phyloP scores from a whole-genome alignment of 2,797 vertebrate species.

The Acanthornis magna region DNA sequence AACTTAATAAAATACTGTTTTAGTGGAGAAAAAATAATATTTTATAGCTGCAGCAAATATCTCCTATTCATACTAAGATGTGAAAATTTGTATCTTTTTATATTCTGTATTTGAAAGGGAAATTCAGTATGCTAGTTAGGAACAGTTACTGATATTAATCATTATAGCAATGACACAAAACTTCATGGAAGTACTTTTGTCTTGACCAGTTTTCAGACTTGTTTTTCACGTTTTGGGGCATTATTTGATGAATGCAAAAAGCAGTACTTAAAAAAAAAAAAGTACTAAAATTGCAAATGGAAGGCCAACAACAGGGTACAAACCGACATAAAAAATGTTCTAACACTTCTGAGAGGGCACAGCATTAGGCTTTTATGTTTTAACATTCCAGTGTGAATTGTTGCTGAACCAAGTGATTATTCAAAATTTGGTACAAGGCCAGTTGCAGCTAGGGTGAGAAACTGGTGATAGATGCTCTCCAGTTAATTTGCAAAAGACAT shows the following conservation, averaged over 20 bases:
- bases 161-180: background rate
- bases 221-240: background rate
- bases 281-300: background rate
- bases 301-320: background rate
- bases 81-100: background rate
- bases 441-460: background rate
- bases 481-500: slow-evolving; percentile 1
- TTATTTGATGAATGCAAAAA: background rate
- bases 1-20: background rate
- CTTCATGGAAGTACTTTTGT: background rate
- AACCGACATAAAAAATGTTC: background rate
- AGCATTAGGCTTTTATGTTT: background rate
- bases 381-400: background rate
- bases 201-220: background rate
- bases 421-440: background rate
- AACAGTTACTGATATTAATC: background rate
- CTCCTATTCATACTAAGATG: background rate
- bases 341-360: background rate
- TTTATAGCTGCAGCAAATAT: background rate
- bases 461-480: background rate
- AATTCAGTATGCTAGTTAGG: background rate
- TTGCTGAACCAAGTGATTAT: background rate
- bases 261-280: background rate
- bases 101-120: background rate
- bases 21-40: background rate